A percentile compares a stretch with the other conserved stretches of the same genome.
Conservation (phyloP, 2,888 invertebrate species). For the Chymomyza procnemis region DNA sequence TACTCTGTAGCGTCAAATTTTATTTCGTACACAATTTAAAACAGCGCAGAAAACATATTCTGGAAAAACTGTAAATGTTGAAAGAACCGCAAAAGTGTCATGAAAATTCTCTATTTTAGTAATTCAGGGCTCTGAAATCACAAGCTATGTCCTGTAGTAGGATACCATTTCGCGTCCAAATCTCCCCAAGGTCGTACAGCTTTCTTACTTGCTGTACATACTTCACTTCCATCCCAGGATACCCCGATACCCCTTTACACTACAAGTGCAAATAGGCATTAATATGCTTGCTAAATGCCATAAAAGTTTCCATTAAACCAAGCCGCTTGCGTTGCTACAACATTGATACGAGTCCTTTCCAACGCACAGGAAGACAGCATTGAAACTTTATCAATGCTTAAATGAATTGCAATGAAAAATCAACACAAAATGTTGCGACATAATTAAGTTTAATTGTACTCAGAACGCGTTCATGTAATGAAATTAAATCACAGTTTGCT, state of each 20-base stretch:
- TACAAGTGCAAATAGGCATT: not conserved
- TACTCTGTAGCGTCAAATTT: too few relatives aligned
- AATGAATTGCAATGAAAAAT: conserved; percentile 30
- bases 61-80: too few relatives aligned
- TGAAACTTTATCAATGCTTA: conserved; percentile 54
- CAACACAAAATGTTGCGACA: conserved; percentile 31
- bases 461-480: conserved; percentile 38
- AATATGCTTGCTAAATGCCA: not conserved
- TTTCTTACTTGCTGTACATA: too few relatives aligned
- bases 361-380: not conserved
- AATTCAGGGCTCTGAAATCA: too few relatives aligned
- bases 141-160: too few relatives aligned
- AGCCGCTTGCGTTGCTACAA: conserved; percentile 20
- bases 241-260: not conserved
- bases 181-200: too few relatives aligned
- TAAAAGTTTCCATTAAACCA: conserved; percentile 37
- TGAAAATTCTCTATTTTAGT: too few relatives aligned
- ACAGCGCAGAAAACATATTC: too few relatives aligned
- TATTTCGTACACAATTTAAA: too few relatives aligned
- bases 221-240: not conserved
- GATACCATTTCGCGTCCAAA: too few relatives aligned
- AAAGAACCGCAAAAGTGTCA: too few relatives aligned
- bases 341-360: not conserved
- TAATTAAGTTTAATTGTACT: conserved; percentile 74
- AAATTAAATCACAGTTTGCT: conserved; percentile 64